Conservation (phyloP, 1,140 invertebrate genomes). For the Micrasema longulum region DNA sequence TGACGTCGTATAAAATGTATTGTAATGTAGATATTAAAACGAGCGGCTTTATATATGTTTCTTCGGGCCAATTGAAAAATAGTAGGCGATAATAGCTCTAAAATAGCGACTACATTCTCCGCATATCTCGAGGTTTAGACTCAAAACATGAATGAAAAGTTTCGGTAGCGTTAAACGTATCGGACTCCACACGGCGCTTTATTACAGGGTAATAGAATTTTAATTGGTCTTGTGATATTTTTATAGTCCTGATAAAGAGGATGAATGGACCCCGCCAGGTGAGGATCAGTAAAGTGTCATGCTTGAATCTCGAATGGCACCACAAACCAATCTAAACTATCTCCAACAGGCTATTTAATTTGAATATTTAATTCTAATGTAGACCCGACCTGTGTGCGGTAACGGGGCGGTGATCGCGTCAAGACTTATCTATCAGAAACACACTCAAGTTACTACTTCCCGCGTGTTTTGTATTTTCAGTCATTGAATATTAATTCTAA, state of each 20-base stretch:
- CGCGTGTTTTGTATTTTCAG: no score
- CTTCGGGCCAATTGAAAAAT: no score
- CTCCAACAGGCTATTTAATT: constrained; percentile 26
- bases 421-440: no score
- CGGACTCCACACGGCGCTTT: constrained; percentile 33
- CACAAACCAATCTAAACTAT: constrained; percentile 21
- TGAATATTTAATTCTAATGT: no score
- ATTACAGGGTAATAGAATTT: constrained; percentile 30
- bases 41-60: no score
- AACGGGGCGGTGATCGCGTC: no score
- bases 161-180: neutral
- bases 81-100: no score
- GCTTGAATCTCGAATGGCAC: constrained; percentile 8
- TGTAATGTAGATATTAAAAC: no score
- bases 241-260: constrained; percentile 26
- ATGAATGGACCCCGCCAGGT: constrained; percentile 30
- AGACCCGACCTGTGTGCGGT: no score
- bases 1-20: no score
- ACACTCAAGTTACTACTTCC: no score
- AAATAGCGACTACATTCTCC: neutral
- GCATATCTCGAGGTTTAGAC: neutral
- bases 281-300: neutral
- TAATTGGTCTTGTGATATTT: constrained; percentile 36
- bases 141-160: constrained; percentile 19
- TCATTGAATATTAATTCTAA: no score